A percentile compares a stretch with the other conserved stretches of the same genome.
Evolutionary conservation across 1,140 invertebrate species (phyloP).

Genomic region (Papilio aristodemus): DNA sequence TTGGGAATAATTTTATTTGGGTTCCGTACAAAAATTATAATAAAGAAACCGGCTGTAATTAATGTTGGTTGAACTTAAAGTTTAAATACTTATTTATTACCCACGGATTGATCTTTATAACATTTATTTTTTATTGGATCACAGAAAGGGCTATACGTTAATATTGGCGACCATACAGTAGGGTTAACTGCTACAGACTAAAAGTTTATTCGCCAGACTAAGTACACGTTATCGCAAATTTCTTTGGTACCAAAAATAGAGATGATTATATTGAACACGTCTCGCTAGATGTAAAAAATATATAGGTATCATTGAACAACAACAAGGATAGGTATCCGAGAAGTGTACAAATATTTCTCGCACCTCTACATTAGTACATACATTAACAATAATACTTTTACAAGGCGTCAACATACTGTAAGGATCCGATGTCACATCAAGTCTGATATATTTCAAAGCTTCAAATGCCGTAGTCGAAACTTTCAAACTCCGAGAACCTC

Average conservation of each 20-base stretch:
- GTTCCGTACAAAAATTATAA: no score
- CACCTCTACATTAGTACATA: constrained; percentile 73
- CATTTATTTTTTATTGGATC: constrained; percentile 30
- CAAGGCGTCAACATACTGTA: constrained; percentile 76
- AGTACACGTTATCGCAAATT: constrained; percentile 59
- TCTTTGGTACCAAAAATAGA: constrained; percentile 79
- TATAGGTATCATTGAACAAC: constrained; percentile 80
- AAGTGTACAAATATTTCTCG: constrained; percentile 78
- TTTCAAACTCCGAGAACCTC: constrained; percentile 89
- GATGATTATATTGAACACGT: constrained; percentile 76
- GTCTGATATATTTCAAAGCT: constrained; percentile 76
- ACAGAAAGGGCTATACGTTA: constrained; percentile 40
- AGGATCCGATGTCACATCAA: constrained; percentile 68
- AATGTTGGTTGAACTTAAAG: no score
- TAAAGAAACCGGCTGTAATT: no score
- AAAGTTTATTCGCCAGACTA: constrained; percentile 49
- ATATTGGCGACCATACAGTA: constrained; percentile 40
- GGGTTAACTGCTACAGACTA: constrained; percentile 39
- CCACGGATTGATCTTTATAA: neutral
- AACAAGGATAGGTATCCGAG: constrained; percentile 78
- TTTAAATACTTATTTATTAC: no score
- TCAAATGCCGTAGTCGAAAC: constrained; percentile 87
- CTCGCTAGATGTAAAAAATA: constrained; percentile 79
- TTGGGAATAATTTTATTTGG: neutral
- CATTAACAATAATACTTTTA: constrained; percentile 80